Base-by-base conservation (phyloP, 2,797 vertebrate species). In the Adelosebastes latens region DNA sequence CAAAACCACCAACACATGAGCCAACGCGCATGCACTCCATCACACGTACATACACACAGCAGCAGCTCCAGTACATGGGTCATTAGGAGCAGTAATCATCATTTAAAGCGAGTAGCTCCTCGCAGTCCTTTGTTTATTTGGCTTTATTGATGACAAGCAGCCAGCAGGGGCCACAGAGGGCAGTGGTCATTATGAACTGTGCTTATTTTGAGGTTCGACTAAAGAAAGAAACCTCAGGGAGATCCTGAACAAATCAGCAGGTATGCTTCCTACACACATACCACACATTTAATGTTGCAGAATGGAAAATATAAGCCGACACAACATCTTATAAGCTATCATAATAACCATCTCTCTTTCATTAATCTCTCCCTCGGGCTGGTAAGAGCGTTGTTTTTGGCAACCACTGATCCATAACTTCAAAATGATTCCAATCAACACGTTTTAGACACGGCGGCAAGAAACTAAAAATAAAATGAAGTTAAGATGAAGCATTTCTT, bases 71-170 rank as follows among this genome's bases (percentile, higher is more conserved):
- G 34, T 4, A 24, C 78, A 85, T 5, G 78, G 84, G 79, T 87
- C 91, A 90, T 88, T 90, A 86, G 69, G 76, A 77, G 70, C 75
- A 86, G 58, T 34, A 74, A 88, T 89, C 82, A 88, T 71, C 61
- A 73, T 81, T 78, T 85, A 59, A 83, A 82, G 67, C 4, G 16
- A 74, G 49, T 1, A 42, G 39, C 60, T 76, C 61, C 8, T 64
- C 34, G 10, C 29, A 36, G 46, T 7, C 29, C 56, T 84, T 66
- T 75, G 71, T 81, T 90, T 89, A 83, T 83, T 83, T 76, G 67
- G 69, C 61, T 88, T 72, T 64, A 87, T 78, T 83, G 75, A 87
- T 86, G 81, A 77, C 55, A 25, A 6, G 18, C 36, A 65, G 77
- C 68, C 64, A 49, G 56, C 49, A 7, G 49, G 25, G 64, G 52